Base-by-base conservation (phyloP, 2,888 invertebrate genomes). In the Sarcophaga caerulescens region DNA sequence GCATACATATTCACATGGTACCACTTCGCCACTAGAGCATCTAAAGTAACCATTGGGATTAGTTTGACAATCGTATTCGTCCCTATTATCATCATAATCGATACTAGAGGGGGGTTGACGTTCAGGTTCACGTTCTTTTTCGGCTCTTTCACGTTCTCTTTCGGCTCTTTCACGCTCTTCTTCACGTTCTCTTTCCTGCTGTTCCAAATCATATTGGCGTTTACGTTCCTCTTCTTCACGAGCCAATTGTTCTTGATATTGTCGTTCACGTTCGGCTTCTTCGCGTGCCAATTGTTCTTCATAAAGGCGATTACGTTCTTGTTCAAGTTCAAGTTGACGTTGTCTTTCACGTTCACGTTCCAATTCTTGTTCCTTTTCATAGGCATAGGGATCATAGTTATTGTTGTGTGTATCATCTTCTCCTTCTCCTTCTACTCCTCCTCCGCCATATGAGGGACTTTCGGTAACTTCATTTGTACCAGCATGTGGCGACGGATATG, bases 11-110 rank as follows among this genome's bases (percentile, higher is more conserved):
- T 84, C 91, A 77, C 94, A 93, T 57, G 94, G 93, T 84, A 97
- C 95, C 88, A 96, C 95, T 6, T 94, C 94, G 1, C 95, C 90
- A 81, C 94, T 94, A 17, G 89, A 90, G 91, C 97, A 97, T 85
- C 94, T 94, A 93, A 95, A 96, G 89, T 95, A 94, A 86, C 94
- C 94, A 12, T 93, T 57, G 3, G 90, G 90, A 44, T 89, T 63
- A 0, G n/a, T 77, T 21, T 71, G 21, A 65, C 91, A 90, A 65
- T 88, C 84, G 57, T 84, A 63, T 5, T 75, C 14, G 17, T 84
- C 75, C 52, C 14, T 63, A 2, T 75, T 47, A 12, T 75, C 68
- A 14, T 62, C 62, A 23, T 59, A 63, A n/a, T 10, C 69, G 17
- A 6, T 59, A 23, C 17, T 52, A 52, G 12, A 52, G 4, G 12